Percentiles rank a stretch among this genome's conserved stretches.
These are phyloP conservation scores for Eilema griseolum DNA, from an alignment of 2,888 invertebrate species.

Conservation along the genomic window DNA sequence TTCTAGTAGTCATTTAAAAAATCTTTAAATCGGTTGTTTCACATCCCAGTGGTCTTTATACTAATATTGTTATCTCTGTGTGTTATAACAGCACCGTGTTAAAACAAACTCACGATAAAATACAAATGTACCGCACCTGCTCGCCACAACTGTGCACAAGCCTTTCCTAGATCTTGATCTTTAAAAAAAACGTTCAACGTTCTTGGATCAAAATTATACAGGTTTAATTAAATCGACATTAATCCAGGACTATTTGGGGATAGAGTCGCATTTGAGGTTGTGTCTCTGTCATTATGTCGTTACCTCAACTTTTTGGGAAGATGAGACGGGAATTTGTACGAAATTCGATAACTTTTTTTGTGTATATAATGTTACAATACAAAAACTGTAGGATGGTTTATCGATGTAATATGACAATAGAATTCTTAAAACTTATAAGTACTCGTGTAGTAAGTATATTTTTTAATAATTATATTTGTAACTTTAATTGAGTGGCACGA, in stretches of 20 bases:
- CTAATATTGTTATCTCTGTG: conserved; percentile 3
- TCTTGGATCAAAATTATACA: conserved; percentile 79
- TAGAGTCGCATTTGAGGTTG: conserved; percentile 72
- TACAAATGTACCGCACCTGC: conserved; percentile 6
- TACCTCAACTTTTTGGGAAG: conserved; percentile 72
- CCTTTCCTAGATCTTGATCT: conserved; percentile 30
- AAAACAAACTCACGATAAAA: conserved; percentile 11
- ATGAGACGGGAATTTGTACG: conserved; percentile 67
- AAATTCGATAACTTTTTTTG: conserved; percentile 60
- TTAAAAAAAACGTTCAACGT: conserved; percentile 49
- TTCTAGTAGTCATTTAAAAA: not conserved
- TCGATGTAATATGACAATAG: conserved; percentile 13
- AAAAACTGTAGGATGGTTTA: conserved; percentile 21
- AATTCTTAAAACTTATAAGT: conserved; percentile 17
- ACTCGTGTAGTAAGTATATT: not conserved
- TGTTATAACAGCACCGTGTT: conserved; percentile 1
- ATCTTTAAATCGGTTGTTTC: not conserved
- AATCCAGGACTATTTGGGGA: conserved; percentile 78
- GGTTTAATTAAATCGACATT: conserved; percentile 86
- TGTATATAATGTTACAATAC: conserved; percentile 31
- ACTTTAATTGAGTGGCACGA: too few species aligned
- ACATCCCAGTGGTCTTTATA: not conserved
- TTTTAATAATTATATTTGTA: not conserved
- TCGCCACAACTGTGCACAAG: conserved; percentile 9
- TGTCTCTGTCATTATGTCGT: conserved; percentile 82